Conservation (phyloP, 2,888 invertebrate species). For the Deilephila elpenor region DNA sequence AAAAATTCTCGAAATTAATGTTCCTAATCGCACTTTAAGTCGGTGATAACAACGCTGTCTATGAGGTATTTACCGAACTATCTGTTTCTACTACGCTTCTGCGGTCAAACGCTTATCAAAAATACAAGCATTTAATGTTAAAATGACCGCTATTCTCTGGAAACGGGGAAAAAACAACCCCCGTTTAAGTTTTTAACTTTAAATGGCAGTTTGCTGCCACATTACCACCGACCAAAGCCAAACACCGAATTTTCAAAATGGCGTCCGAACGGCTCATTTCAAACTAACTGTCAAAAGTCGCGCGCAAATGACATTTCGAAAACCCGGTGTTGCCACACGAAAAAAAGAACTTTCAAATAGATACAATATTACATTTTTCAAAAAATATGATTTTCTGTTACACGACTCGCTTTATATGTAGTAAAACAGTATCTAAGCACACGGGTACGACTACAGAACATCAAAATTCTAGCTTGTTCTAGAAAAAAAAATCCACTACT, state of each 20-base stretch:
- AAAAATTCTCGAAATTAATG: slow-evolving; percentile 15
- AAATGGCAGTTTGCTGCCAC: background rate
- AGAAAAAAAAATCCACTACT: slow-evolving; percentile 54
- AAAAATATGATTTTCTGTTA: slow-evolving; percentile 24
- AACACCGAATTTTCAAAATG: slow-evolving; percentile 5
- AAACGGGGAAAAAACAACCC: too few species aligned
- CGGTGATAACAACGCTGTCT: background rate
- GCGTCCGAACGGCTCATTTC: background rate
- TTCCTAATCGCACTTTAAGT: background rate
- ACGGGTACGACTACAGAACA: slow-evolving; percentile 72
- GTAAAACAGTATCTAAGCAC: slow-evolving; percentile 63
- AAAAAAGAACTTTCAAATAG: slow-evolving; percentile 10
- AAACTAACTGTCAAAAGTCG: slow-evolving; percentile 4
- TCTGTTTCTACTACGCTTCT: background rate
- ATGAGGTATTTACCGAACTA: background rate
- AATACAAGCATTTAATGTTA: background rate
- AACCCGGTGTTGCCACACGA: background rate
- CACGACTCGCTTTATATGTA: slow-evolving; percentile 40
- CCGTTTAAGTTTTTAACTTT: background rate
- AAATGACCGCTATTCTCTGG: too few species aligned
- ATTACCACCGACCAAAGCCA: slow-evolving; percentile 1
- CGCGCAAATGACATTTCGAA: slow-evolving; percentile 1
- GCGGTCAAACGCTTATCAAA: background rate
- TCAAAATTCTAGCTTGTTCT: slow-evolving; percentile 77
- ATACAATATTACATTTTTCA: slow-evolving; percentile 27